Evolutionary conservation across 1,140 invertebrate genomes (phyloP).

Genomic region (Colletes gigas): DNA sequence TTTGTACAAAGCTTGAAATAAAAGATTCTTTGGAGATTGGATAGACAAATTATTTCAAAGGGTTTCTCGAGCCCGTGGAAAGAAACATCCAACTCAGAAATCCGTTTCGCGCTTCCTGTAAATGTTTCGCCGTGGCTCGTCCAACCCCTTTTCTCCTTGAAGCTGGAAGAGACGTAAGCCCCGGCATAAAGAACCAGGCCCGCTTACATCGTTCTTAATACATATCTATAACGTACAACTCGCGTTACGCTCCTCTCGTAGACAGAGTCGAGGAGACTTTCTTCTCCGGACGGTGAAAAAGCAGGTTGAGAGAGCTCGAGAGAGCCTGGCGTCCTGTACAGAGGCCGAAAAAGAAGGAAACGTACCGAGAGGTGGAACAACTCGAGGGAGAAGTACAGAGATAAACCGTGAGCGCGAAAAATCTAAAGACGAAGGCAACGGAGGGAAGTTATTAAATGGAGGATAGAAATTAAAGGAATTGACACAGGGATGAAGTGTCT

Average conservation of each 20-base stretch:
- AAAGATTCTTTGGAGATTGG: not conserved
- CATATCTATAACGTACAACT: constrained; percentile 17
- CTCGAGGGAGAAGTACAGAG: not conserved
- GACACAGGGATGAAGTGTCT: no score
- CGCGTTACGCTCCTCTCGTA: constrained; percentile 8
- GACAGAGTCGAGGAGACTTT: constrained; percentile 22
- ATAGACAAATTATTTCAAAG: not conserved
- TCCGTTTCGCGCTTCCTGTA: constrained; percentile 14
- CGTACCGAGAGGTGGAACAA: not conserved
- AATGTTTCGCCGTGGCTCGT: not conserved
- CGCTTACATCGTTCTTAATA: constrained; percentile 47
- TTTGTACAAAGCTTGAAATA: not conserved
- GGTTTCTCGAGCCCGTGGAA: not conserved
- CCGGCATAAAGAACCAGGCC: not conserved
- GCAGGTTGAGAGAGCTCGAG: constrained; percentile 32
- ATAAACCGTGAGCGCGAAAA: not conserved
- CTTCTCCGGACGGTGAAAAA: constrained; percentile 14
- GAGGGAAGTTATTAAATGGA: not conserved
- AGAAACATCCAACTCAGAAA: constrained; percentile 3
- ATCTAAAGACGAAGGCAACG: not conserved
- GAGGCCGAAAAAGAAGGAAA: constrained; percentile 1
- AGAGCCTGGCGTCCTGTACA: constrained; percentile 10
- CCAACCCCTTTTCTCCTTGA: not conserved
- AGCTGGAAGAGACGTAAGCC: not conserved
- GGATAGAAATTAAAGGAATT: not conserved